Evolutionary conservation across 2,113 vertebrate genomes (phyloP), one percentile per base, ranked within the genome.

Genomic region (Gymnobelideus leadbeateri): DNA sequence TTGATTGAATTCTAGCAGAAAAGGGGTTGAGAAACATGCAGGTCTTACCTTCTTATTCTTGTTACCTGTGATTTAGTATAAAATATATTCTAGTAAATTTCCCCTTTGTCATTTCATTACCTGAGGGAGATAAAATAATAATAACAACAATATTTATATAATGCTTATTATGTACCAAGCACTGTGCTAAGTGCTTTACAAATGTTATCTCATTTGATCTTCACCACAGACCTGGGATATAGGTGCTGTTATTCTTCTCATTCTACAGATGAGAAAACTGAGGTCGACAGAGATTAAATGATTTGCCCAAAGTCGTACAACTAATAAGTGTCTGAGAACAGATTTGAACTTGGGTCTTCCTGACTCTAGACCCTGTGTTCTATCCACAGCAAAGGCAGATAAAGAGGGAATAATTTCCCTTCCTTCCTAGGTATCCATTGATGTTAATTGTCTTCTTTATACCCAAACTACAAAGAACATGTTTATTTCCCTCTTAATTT

Each of bases 1-100:
- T 92, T 89, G n/a, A 94, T 51, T 26, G 89, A 53, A 95, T 53
- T 93, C 6, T 53, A 49, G 53, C 21, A 93, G 8, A 93, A 95
- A 31, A 21, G 51, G 3, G 26, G 24, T 16, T 68, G 31, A 68
- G 61, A 68, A 68, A 68, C 61, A 68, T 68, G 3, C 12, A 16
- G 11, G 10, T 68, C 31, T 68, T 68, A 37, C 12, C 31, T 57
- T 54, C 23, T 55, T 68, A 68, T 68, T 68, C 31, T 68, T 11
- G 61, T 28, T 3, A 68, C 31, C 61, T 68, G 61, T 68, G 31
- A 3, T 68, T 68, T 37, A 68, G 31, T 37, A 68, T 68, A 31
- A 37, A 68, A 37, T 68, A 68, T 11, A 16, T 16, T 68, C 61
- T 68, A 12, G 61, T 37, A 68, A 31, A 68, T 37, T 68, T 68